Base-by-base conservation (phyloP, 1,140 invertebrate genomes). In the Papilio polyxenes region DNA sequence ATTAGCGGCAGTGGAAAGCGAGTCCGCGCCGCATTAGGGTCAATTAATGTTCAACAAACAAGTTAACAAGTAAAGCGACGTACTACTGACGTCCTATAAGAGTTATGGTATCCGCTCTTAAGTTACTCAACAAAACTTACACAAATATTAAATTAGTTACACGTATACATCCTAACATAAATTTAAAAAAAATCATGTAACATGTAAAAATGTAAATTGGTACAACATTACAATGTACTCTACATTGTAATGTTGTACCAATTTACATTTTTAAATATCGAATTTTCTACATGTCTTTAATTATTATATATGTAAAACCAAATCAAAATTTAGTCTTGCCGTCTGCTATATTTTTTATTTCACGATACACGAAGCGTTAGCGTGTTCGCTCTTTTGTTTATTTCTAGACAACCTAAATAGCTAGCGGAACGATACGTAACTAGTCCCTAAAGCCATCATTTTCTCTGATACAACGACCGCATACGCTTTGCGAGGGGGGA, bases 351-450 rank as follows among this genome's bases (percentile, higher is more conserved):
- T 81, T 85, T 88, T 88, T 90, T 87, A 85, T 86, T 78, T 81
- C 81, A 85, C 83, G 86, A 86, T 85, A 82, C 85, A 87, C 88
- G 86, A 88, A 88, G 84, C 87, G 85, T 89, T 88, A 85, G 84
- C 84, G 86, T 82, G 81, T 83, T 84, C 83, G 85, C 83, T 83
- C 82, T 75, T 81, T 86, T 88, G 83, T 90, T 87, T 91, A 91
- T 90, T 91, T 91, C 85, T 82, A 87, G 88, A 81, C 83, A 85
- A 87, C 87, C 85, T 82, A 90, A 89, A 90, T 90, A 89, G 88
- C 87, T 89, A 83, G 84, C 85, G 86, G 88, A 90, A 90, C 87
- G 87, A 85, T 87, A 88, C 86, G 86, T 87, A 87, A 89, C 87
- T 86, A 86, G 87, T 84, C 85, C 86, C 84, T 88, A 88, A 82